Conservation (phyloP, 2,113 vertebrate species). For the Tyrannus savana region DNA sequence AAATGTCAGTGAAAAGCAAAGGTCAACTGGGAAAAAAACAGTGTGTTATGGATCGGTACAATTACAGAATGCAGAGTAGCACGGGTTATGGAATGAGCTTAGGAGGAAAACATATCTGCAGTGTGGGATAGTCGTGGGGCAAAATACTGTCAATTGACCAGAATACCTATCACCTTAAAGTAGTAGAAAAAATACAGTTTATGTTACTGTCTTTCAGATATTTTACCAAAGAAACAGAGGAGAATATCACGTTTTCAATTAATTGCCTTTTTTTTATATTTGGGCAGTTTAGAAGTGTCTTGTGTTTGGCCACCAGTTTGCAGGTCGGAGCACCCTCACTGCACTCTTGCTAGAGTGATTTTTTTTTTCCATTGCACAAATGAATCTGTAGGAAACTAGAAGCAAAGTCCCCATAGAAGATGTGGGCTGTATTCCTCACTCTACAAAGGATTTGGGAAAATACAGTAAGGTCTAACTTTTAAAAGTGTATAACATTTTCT, state of each 20-base stretch:
- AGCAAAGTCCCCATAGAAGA: background rate
- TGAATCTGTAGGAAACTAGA: background rate
- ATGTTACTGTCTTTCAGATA: background rate
- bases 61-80: constrained; percentile 14
- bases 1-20: constrained; percentile 61
- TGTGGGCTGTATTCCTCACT: background rate
- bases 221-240: background rate
- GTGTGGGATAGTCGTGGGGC: background rate
- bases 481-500: background rate
- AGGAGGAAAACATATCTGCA: background rate
- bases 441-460: background rate
- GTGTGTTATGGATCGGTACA: constrained; percentile 29
- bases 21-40: constrained; percentile 15
- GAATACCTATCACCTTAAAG: background rate
- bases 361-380: background rate
- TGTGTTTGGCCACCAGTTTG: background rate
- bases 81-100: background rate
- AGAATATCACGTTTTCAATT: background rate
- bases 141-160: background rate
- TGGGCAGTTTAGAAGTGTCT: background rate
- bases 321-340: background rate
- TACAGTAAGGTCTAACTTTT: background rate
- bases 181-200: fast-evolving
- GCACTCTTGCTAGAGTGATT: background rate
- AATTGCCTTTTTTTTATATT: background rate